phyloP scores from a whole-genome alignment of 2,113 vertebrate genomes.

The Hippocampus guttulatus region DNA sequence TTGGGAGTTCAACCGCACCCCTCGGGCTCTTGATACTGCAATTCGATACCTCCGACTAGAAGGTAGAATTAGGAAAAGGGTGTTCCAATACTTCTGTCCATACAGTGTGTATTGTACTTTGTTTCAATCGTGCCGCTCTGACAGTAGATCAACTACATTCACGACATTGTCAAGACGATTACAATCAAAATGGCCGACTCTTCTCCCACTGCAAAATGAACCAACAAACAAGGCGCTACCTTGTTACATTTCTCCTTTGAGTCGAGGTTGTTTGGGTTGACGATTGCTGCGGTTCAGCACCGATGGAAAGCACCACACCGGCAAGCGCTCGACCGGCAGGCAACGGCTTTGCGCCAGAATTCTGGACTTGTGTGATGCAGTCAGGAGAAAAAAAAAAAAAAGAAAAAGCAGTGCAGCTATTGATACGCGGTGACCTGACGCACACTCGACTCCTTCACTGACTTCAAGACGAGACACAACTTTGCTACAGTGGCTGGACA shows the following conservation, averaged over 20 bases:
- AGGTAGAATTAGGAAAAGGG: neutral
- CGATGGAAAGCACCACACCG: slow-evolving; percentile 55
- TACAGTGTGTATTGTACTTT: neutral
- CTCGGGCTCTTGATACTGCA: neutral
- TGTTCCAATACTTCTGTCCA: neutral
- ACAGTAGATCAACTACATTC: slow-evolving; percentile 47
- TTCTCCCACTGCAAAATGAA: slow-evolving; percentile 10
- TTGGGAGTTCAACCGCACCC: too few relatives aligned
- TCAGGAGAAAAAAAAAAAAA: slow-evolving; percentile 1
- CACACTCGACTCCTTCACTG: slow-evolving; percentile 45
- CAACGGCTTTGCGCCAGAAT: neutral
- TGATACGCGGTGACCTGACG: slow-evolving; percentile 47
- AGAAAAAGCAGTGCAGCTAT: slow-evolving; percentile 13
- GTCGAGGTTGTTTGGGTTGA: slow-evolving; percentile 54
- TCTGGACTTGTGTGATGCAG: neutral
- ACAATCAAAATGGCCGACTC: slow-evolving; percentile 42
- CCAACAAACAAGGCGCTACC: slow-evolving; percentile 1
- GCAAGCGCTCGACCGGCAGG: slow-evolving; percentile 30
- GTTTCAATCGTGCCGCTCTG: slow-evolving; percentile 19
- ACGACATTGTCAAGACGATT: slow-evolving; percentile 25
- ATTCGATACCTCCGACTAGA: neutral
- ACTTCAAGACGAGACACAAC: slow-evolving; percentile 26
- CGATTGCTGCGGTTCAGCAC: slow-evolving; percentile 55
- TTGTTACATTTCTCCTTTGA: slow-evolving; percentile 17
- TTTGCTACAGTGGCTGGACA: slow-evolving; percentile 61